Evolutionary conservation across 1,140 invertebrate genomes (phyloP), one percentile per base, ranked within the genome.

Genomic region (Ostrea edulis): DNA sequence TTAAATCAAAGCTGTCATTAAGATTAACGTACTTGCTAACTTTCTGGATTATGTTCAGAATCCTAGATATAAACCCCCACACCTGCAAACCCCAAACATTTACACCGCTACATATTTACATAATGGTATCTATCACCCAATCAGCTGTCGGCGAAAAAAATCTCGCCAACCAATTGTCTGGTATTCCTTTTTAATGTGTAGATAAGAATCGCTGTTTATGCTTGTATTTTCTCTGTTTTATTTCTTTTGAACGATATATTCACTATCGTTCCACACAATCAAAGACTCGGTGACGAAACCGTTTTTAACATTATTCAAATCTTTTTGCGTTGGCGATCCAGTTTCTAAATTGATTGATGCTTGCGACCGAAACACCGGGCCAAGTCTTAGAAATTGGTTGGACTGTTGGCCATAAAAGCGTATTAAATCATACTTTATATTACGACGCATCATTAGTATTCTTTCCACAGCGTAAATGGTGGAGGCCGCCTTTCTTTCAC

Each of bases 261-360:
- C 14, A 25, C 68, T 77, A 77, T 77, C 68, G 68, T 77, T 29
- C 25, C 8, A 22, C 68, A 77, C 68, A 77, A 77, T 77, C 68
- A 77, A 77, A 77, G 68, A 77, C 25, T 29, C 17, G 68, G 68
- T 77, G 68, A 77, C 68, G 68, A 77, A 77, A 77, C 68, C 12
- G 68, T 77, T 77, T 68, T 77, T 77, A 77, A 77, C 68, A 77
- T 77, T 77, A 77, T 77, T 77, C 68, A 77, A 77, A 77, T 77
- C 68, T 77, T 77, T 62, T 22, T 14, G 9, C 25, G 22, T n/a
- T 77, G 68, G 68, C 68, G 68, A 77, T 77, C 68, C 25, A 77
- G 68, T 77, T 25, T 77, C 68, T 77, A 77, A 77, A 77, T 35
- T 77, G 68, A 77, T 77, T 77, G 68, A 77, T 77, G 68, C 68